Conservation (phyloP, 2,797 vertebrate genomes). For the Spea hammondii region DNA sequence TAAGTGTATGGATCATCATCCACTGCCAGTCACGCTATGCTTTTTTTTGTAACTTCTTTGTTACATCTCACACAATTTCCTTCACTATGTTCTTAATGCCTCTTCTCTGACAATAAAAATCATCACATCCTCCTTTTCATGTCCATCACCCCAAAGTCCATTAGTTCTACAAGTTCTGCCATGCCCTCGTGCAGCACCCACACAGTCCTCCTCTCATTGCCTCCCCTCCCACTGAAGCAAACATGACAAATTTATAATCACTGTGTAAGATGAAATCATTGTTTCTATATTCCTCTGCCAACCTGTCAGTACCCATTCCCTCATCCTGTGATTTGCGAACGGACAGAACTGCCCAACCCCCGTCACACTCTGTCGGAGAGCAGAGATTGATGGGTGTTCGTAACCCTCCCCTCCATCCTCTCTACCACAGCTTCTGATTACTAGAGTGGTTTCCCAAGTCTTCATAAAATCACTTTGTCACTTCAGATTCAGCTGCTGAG, state of each 20-base stretch:
- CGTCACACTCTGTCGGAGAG: slow-evolving; percentile 55
- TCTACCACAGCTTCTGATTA: slow-evolving; percentile 48
- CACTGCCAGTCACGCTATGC: too few relatives aligned
- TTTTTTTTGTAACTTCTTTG: too few relatives aligned
- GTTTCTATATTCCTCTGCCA: slow-evolving; percentile 60
- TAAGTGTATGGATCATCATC: too few relatives aligned
- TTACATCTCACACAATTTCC: too few relatives aligned
- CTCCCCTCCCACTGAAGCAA: slow-evolving; percentile 49
- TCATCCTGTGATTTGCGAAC: slow-evolving; percentile 54
- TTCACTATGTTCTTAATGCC: too few relatives aligned
- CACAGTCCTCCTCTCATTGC: slow-evolving; percentile 7
- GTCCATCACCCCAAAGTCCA: background rate
- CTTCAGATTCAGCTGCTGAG: background rate
- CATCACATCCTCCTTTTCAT: too few relatives aligned
- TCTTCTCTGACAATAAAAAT: too few relatives aligned
- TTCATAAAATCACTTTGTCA: slow-evolving; percentile 31
- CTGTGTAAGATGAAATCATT: slow-evolving; percentile 61
- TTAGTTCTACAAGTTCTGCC: background rate
- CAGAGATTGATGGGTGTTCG: slow-evolving; percentile 56
- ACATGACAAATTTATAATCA: slow-evolving; percentile 60
- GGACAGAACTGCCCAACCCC: slow-evolving; percentile 23
- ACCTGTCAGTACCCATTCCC: slow-evolving; percentile 52
- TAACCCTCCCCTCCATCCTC: slow-evolving; percentile 28
- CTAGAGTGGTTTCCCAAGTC: slow-evolving; percentile 19
- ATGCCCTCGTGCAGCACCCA: background rate